Conservation (phyloP, 2,113 vertebrate genomes). For the Cavia aperea region DNA sequence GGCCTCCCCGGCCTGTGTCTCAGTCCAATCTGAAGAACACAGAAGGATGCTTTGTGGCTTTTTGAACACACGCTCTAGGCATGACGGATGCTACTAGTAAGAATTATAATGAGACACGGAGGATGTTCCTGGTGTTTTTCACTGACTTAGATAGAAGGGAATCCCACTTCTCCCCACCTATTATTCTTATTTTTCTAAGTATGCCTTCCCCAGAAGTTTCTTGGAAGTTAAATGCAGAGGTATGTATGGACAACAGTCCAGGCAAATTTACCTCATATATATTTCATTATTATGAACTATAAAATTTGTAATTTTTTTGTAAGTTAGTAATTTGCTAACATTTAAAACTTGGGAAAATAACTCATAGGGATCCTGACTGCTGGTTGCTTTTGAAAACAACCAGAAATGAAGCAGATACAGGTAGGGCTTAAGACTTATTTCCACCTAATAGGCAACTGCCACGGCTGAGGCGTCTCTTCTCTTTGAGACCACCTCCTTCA, state of each 20-base stretch:
- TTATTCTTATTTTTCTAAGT: background rate
- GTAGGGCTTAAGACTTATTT: background rate
- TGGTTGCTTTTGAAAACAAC: background rate
- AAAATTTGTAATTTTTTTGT: background rate
- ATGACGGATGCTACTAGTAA: background rate
- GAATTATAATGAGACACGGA: background rate
- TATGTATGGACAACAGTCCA: background rate
- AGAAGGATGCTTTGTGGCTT: background rate
- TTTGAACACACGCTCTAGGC: background rate
- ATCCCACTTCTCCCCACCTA: background rate
- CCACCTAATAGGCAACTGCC: background rate
- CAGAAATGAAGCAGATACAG: background rate
- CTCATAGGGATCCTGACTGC: background rate
- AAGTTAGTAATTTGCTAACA: background rate
- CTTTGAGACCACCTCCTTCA: rapidly evolving
- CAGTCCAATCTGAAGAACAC: background rate
- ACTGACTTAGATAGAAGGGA: background rate
- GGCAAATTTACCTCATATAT: background rate
- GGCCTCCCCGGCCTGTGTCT: background rate
- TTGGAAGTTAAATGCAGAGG: background rate
- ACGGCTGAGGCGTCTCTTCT: background rate
- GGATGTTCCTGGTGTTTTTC: background rate
- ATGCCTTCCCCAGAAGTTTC: background rate
- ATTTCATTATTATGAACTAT: background rate
- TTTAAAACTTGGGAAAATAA: background rate